Conservation (phyloP, 2,797 vertebrate species). For the Sparus aurata region DNA sequence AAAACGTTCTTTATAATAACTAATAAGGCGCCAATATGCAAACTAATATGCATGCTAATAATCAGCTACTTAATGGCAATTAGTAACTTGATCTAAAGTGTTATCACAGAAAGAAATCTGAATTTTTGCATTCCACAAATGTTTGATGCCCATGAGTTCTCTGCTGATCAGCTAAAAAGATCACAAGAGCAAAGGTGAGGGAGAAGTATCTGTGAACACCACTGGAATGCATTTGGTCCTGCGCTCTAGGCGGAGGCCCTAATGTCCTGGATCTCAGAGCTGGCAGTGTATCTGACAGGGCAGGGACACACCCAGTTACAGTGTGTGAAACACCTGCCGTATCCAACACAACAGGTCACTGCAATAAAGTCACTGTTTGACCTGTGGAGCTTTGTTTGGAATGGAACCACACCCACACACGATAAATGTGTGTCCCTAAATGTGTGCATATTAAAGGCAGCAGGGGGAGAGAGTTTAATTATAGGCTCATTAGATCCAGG, state of each 20-base stretch:
- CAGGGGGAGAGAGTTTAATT: background rate
- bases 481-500: background rate
- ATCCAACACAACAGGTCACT: constrained; percentile 9
- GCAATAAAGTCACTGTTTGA: constrained; percentile 1
- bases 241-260: background rate
- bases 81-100: no score
- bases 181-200: background rate
- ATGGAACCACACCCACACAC: background rate
- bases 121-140: constrained; percentile 1
- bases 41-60: no score
- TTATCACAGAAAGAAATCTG: background rate
- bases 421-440: background rate
- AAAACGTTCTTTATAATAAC: no score
- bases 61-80: no score
- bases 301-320: constrained; percentile 24
- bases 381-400: background rate
- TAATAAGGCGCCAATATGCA: no score
- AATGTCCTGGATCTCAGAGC: constrained; percentile 24
- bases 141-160: background rate
- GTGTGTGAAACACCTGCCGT: background rate
- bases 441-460: background rate
- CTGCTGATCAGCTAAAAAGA: background rate
- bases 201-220: background rate
- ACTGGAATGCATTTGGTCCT: background rate
- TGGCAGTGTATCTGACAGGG: constrained; percentile 15